Evolutionary conservation across 2,113 vertebrate species (phyloP).

Genomic region (Engystomops pustulosus): DNA sequence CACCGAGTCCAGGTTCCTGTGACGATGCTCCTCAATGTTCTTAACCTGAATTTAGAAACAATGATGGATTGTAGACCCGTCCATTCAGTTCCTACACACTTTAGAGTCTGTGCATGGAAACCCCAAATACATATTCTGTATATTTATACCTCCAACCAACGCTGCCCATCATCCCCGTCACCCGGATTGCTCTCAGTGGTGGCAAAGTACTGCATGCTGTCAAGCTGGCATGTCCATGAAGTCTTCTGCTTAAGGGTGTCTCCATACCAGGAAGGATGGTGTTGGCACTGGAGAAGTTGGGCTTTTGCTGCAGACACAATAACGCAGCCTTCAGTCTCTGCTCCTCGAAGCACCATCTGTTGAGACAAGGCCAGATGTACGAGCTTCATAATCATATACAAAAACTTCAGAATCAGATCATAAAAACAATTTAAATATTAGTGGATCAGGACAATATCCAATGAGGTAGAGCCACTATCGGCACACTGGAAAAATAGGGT

Average conservation of each 20-base stretch:
- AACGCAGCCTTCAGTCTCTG: slow-evolving; percentile 94
- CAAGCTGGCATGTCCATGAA: slow-evolving; percentile 94
- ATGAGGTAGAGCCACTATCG: too few species aligned
- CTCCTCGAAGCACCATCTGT: slow-evolving; percentile 95
- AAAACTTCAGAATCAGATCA: too few species aligned
- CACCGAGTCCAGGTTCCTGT: slow-evolving; percentile 91
- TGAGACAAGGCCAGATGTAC: neutral
- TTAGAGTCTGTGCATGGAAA: too few species aligned
- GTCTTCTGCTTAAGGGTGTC: slow-evolving; percentile 97
- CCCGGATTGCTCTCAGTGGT: slow-evolving; percentile 91
- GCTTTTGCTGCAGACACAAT: slow-evolving; percentile 95
- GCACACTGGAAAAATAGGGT: too few species aligned
- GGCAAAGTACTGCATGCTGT: slow-evolving; percentile 98
- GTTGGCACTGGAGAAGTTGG: slow-evolving; percentile 94
- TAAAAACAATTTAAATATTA: too few species aligned
- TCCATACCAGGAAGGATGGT: slow-evolving; percentile 94
- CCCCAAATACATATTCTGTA: too few species aligned
- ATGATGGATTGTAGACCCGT: too few species aligned
- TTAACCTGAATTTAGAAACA: slow-evolving; percentile 83
- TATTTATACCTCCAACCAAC: slow-evolving; percentile 93
- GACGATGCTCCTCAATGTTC: slow-evolving; percentile 95
- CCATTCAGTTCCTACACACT: too few species aligned
- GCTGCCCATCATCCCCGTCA: slow-evolving; percentile 88
- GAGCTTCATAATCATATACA: too few species aligned
- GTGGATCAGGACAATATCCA: too few species aligned